Base-by-base conservation (phyloP, 2,113 vertebrate species). In the Lophius piscatorius region DNA sequence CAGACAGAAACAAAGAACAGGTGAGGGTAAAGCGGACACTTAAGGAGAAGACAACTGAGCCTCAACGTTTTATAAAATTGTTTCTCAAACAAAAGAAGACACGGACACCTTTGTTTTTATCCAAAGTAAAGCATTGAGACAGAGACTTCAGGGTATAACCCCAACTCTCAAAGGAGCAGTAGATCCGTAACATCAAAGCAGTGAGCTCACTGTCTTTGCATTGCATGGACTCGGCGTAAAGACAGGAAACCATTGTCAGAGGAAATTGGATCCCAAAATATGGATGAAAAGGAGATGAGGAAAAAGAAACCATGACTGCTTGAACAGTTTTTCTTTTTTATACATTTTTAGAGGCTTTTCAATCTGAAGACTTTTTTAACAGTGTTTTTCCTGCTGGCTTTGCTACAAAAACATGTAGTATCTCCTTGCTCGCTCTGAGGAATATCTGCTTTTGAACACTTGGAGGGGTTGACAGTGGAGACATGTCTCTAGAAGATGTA, bases 401-500 rank as follows among this genome's bases (percentile, higher is more conserved):
- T 18, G 6, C 13, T 33, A 4, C 46, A 13, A 9, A 72, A 47
- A 4, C 74, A 69, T 82, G 80, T 63, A 46, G 47, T 5, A 2
- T 34, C 59, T 52, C 14, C 12, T 36, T 23, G 16, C 5, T 0
- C 29, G 12, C 40, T 68, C 22, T 44, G 22, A 63, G 6, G 46
- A 64, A 23, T 11, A 33, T 31, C 42, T 52, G 31, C n/a, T 62
- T 71, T 61, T 62, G 23, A 79, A 26, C 26, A 21, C 35, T 9
- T 21, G 61, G 24, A 63, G 61, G 16, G n/a, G 24, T 31, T 14
- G 31, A 20, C 9, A 33, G 39, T 14, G 33, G 47, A 81, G 68
- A 75, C 33, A 92, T 92, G 91, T 90, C 90, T 52, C 67, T 73
- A 17, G 84, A 89, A 54, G 89, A 90, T 68, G 70, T 71, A 14